These are phyloP conservation scores for Lasioglossum baleicum DNA, from an alignment of 1,140 invertebrate genomes.

Conservation along the genomic window DNA sequence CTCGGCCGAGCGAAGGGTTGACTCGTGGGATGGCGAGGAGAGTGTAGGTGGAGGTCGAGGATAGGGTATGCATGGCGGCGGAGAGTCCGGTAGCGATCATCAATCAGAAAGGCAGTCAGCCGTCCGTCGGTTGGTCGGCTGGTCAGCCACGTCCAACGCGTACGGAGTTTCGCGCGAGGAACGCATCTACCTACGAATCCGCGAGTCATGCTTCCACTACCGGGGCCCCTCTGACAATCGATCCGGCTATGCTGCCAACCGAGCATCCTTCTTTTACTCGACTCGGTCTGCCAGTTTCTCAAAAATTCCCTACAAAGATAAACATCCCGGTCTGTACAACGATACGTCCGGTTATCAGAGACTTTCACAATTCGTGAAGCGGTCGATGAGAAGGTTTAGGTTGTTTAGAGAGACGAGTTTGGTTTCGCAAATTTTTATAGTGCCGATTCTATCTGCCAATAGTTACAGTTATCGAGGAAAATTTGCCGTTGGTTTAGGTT, in stretches of 20 bases:
- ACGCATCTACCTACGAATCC: slow-evolving; percentile 61
- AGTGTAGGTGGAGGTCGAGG: slow-evolving; percentile 63
- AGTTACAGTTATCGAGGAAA: too few relatives aligned
- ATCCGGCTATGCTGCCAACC: slow-evolving; percentile 44
- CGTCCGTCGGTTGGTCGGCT: slow-evolving; percentile 75
- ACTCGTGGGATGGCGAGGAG: slow-evolving; percentile 45
- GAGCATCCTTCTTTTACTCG: too few relatives aligned
- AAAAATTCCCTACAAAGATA: too few relatives aligned
- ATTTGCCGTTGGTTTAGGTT: too few relatives aligned
- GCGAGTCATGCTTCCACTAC: slow-evolving; percentile 64
- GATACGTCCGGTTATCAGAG: too few relatives aligned
- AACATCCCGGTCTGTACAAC: too few relatives aligned
- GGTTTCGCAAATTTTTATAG: too few relatives aligned
- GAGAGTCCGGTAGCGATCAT: slow-evolving; percentile 78
- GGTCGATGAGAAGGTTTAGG: too few relatives aligned
- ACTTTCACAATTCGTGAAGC: too few relatives aligned
- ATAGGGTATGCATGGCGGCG: slow-evolving; percentile 73
- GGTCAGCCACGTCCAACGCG: slow-evolving; percentile 66
- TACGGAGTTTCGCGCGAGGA: slow-evolving; percentile 61
- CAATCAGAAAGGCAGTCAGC: slow-evolving; percentile 78
- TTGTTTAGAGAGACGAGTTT: too few relatives aligned
- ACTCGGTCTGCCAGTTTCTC: too few relatives aligned
- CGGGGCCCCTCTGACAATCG: slow-evolving; percentile 60
- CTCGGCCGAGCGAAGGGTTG: slow-evolving; percentile 53
- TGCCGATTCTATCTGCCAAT: too few relatives aligned